A percentile compares a stretch with the other conserved stretches of the same genome.
Evolutionary conservation across 2,113 vertebrate genomes (phyloP).

Genomic region (Callorhinus ursinus): DNA sequence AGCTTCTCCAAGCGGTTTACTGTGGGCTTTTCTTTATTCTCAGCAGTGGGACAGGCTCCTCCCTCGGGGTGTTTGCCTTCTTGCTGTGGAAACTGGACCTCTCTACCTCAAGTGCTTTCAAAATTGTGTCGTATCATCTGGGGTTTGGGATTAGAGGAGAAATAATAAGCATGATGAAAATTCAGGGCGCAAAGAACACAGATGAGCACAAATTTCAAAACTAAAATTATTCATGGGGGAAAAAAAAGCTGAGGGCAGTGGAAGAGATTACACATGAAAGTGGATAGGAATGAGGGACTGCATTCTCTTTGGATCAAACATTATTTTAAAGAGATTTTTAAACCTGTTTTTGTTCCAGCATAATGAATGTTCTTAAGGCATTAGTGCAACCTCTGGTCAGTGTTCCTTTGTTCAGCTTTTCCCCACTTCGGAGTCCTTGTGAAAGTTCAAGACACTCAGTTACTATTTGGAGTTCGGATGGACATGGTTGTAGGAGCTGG

Average conservation of each 20-base stretch:
- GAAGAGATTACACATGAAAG: neutral
- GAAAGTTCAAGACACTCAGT: accelerated
- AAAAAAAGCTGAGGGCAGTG: neutral
- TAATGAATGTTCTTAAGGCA: neutral
- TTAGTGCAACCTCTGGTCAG: accelerated
- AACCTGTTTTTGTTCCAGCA: neutral
- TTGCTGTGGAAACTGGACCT: neutral
- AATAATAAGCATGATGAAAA: neutral
- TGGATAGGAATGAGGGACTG: neutral
- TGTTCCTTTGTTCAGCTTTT: neutral
- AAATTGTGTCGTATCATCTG: accelerated
- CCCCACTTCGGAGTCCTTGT: neutral
- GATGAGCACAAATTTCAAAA: neutral
- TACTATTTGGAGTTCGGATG: neutral
- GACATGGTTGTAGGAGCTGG: neutral
- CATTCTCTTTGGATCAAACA: neutral
- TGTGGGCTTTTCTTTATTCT: neutral
- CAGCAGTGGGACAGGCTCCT: too few relatives aligned
- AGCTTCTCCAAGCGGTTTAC: too few relatives aligned
- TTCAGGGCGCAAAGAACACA: neutral
- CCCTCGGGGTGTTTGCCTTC: accelerated
- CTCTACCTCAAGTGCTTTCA: too few relatives aligned
- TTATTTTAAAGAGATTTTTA: neutral
- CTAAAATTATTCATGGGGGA: accelerated
- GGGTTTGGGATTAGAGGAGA: neutral